Evolutionary conservation across 1,140 invertebrate genomes (phyloP).

Genomic region (Tenebrio molitor): DNA sequence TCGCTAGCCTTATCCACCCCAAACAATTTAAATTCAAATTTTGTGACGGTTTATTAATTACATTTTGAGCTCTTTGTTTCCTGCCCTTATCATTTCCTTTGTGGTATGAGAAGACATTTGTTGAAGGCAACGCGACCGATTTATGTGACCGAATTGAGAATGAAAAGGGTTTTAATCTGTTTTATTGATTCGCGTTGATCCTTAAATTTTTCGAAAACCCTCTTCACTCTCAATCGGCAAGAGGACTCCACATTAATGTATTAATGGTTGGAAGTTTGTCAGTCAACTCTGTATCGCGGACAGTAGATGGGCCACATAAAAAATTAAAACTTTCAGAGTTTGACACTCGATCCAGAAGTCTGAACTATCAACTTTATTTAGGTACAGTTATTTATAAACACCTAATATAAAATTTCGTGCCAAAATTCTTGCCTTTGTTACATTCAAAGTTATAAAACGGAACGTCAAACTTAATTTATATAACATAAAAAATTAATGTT

Average conservation of each 20-base stretch:
- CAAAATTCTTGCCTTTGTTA: too few relatives aligned
- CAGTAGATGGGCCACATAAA: too few relatives aligned
- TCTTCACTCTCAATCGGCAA: neutral
- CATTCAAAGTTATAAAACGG: neutral
- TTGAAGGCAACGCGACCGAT: constrained; percentile 28
- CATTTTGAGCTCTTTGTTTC: constrained; percentile 37
- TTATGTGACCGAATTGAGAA: constrained; percentile 15
- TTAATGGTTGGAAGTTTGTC: too few relatives aligned
- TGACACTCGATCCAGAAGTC: too few relatives aligned
- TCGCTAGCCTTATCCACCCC: constrained; percentile 3
- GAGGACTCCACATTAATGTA: too few relatives aligned
- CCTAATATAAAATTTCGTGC: too few relatives aligned
- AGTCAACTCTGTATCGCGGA: too few relatives aligned
- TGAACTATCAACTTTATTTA: too few relatives aligned
- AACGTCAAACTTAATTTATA: neutral
- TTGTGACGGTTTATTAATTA: constrained; percentile 39
- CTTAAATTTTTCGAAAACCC: neutral
- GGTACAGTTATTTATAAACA: too few relatives aligned
- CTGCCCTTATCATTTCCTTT: constrained; percentile 37
- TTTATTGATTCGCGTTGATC: constrained; percentile 17
- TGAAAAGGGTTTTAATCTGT: constrained; percentile 24
- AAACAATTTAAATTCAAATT: constrained; percentile 40
- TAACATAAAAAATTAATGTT: constrained; percentile 9
- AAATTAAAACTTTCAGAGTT: neutral
- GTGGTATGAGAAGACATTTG: constrained; percentile 29